Conservation (phyloP, 2,888 invertebrate genomes). For the Leptarthrus brevirostris region DNA sequence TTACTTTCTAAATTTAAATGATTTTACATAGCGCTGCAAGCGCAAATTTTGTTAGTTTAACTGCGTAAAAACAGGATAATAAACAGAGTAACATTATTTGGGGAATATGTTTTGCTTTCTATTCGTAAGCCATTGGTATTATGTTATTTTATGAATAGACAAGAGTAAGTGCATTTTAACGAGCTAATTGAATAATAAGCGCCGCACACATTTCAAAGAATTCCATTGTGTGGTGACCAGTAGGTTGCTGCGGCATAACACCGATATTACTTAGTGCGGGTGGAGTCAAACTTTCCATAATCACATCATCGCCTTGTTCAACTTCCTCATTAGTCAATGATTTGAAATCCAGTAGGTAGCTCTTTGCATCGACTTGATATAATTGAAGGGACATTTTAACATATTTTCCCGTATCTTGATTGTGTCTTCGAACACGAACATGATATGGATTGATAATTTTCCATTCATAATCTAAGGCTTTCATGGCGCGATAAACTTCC, state of each 20-base stretch:
- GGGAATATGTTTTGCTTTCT: too few species aligned
- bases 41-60: too few species aligned
- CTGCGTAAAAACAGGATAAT: too few species aligned
- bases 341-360: slow-evolving; percentile 97
- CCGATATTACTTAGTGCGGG: slow-evolving; percentile 59
- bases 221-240: slow-evolving; percentile 97
- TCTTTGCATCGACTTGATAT: slow-evolving; percentile 99
- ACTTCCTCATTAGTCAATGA: slow-evolving; percentile 85
- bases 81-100: too few species aligned
- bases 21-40: too few species aligned
- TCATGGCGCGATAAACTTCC: slow-evolving; percentile 99
- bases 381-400: slow-evolving; percentile 98
- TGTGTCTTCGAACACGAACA: slow-evolving; percentile 92
- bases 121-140: too few species aligned
- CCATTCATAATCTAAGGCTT: slow-evolving; percentile 98
- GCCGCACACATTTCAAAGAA: slow-evolving; percentile 99
- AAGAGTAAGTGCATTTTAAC: too few species aligned
- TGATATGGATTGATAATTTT: slow-evolving; percentile 98
- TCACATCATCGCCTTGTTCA: slow-evolving; percentile 68
- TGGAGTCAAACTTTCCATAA: slow-evolving; percentile 66
- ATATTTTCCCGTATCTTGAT: slow-evolving; percentile 82
- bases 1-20: too few species aligned
- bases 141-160: too few species aligned
- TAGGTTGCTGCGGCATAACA: slow-evolving; percentile 66
- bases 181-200: slow-evolving; percentile 96